A percentile compares a stretch with the other conserved stretches of the same genome.
phyloP scores from a whole-genome alignment of 1,140 invertebrate genomes.

The Neuroterus valhalla region DNA sequence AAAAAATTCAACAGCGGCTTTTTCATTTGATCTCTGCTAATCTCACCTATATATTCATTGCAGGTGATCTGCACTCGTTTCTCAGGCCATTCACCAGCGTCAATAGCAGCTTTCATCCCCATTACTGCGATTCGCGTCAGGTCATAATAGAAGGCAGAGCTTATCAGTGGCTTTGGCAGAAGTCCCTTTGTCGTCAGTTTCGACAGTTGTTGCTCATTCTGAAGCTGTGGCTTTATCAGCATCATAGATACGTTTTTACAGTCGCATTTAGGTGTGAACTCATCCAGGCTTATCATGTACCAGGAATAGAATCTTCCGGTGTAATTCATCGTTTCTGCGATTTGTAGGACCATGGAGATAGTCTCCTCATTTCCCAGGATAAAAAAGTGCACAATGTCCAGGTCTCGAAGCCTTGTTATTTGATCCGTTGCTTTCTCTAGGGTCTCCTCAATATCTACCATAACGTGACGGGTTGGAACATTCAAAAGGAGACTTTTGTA shows the following conservation, averaged over 20 bases:
- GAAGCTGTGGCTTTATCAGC: conserved; percentile 59
- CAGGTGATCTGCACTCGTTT: conserved; percentile 83
- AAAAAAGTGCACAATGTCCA: conserved; percentile 93
- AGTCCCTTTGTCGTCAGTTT: conserved; percentile 41
- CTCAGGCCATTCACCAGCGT: conserved; percentile 81
- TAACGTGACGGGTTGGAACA: conserved; percentile 90
- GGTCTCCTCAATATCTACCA: conserved; percentile 78
- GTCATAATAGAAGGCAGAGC: conserved; percentile 91
- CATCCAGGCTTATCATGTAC: conserved; percentile 77
- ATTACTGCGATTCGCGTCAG: conserved; percentile 82
- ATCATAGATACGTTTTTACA: conserved; percentile 63
- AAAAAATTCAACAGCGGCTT: too few species aligned
- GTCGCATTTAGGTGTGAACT: conserved; percentile 62
- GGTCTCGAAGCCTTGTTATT: conserved; percentile 82
- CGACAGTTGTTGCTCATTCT: conserved; percentile 30
- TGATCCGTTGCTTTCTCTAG: conserved; percentile 78
- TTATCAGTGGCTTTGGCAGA: conserved; percentile 58
- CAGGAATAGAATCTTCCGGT: conserved; percentile 77
- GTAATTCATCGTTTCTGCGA: conserved; percentile 61
- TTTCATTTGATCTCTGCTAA: too few species aligned
- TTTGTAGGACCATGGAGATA: conserved; percentile 82
- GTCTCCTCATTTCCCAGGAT: conserved; percentile 83
- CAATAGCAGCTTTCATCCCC: conserved; percentile 82
- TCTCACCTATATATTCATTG: conserved; percentile 66
- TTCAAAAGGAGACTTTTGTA: conserved; percentile 92